Conservation (phyloP, 2,113 vertebrate genomes). For the Prionailurus bengalensis region DNA sequence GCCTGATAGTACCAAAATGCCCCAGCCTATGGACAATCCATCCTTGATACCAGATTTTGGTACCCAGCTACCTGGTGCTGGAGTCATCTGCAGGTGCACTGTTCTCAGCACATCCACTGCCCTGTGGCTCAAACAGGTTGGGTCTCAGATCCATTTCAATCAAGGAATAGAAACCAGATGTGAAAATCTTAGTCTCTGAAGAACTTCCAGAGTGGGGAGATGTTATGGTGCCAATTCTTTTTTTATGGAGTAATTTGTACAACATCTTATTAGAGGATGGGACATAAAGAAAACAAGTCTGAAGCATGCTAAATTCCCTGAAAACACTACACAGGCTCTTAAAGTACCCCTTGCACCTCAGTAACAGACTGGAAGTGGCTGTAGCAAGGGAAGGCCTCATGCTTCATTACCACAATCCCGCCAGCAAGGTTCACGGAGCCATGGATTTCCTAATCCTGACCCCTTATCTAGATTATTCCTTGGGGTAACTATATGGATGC, state of each 20-base stretch:
- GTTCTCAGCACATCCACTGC: background rate
- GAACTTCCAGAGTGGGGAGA: background rate
- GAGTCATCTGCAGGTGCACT: background rate
- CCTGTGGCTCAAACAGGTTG: background rate
- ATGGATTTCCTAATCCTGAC: background rate
- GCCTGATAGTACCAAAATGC: too few relatives aligned
- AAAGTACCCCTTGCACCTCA: background rate
- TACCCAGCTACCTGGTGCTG: background rate
- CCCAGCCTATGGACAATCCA: background rate
- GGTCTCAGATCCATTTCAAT: background rate
- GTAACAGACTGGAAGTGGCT: background rate
- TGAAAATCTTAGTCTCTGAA: background rate
- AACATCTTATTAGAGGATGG: background rate
- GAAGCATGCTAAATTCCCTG: background rate
- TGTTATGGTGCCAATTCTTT: background rate
- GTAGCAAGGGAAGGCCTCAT: background rate
- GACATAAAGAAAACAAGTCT: background rate
- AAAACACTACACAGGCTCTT: background rate
- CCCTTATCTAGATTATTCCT: background rate
- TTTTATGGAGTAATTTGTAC: background rate
- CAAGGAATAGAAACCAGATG: background rate
- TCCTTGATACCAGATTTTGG: background rate
- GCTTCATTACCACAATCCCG: background rate
- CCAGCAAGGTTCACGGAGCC: background rate
- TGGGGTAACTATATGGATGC: background rate